Percentiles rank a stretch among this genome's conserved stretches.
Conservation (phyloP, 1,140 invertebrate genomes). For the Kradibia gibbosae region DNA sequence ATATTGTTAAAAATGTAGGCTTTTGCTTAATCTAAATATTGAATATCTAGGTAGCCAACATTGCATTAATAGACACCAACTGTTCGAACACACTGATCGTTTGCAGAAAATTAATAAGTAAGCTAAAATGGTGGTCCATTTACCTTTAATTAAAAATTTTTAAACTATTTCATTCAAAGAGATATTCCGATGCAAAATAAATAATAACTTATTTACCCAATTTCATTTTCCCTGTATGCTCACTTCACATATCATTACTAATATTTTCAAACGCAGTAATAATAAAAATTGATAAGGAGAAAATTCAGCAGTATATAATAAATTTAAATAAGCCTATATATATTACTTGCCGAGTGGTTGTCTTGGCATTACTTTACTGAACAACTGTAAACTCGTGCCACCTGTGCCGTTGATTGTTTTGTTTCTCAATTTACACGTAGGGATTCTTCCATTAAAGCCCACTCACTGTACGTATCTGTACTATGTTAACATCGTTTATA, state of each 20-base stretch:
- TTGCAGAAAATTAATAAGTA: too few relatives aligned
- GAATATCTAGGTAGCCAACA: too few relatives aligned
- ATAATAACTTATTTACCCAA: too few relatives aligned
- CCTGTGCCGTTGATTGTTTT: neutral
- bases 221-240: neutral
- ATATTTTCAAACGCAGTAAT: neutral
- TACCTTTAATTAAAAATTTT: too few relatives aligned
- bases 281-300: neutral
- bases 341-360: neutral
- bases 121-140: too few relatives aligned
- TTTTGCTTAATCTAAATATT: too few relatives aligned
- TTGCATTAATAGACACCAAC: too few relatives aligned
- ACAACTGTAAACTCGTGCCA: neutral
- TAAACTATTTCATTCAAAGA: too few relatives aligned
- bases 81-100: too few relatives aligned
- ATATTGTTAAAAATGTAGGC: too few relatives aligned
- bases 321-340: neutral
- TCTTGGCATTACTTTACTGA: neutral
- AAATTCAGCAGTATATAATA: neutral
- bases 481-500: neutral
- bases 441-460: neutral
- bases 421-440: neutral
- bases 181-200: too few relatives aligned
- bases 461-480: neutral
- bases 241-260: neutral